Conservation (phyloP, 2,113 vertebrate species). For the Hydropotes inermis region DNA sequence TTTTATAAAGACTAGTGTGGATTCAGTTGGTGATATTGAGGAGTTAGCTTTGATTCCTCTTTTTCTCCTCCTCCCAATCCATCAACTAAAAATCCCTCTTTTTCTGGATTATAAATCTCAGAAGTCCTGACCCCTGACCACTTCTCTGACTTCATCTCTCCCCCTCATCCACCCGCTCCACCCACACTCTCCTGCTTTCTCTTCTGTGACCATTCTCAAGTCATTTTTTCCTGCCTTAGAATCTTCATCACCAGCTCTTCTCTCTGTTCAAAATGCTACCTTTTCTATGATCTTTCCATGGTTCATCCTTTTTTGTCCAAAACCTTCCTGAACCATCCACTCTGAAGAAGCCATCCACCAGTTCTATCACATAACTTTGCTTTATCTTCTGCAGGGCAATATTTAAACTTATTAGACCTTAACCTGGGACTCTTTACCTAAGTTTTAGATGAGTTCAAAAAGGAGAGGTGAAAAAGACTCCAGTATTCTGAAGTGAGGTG, state of each 20-base stretch:
- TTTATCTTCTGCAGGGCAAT: background rate
- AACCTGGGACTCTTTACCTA: background rate
- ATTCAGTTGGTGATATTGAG: background rate
- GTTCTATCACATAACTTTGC: background rate
- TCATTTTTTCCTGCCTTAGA: background rate
- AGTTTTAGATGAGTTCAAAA: background rate
- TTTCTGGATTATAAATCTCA: background rate
- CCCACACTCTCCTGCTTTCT: background rate
- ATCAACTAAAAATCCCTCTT: background rate
- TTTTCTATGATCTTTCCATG: background rate
- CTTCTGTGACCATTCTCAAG: background rate
- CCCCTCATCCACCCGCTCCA: rapidly evolving
- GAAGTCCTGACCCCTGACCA: too few species aligned
- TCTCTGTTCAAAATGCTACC: background rate
- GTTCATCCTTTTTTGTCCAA: background rate
- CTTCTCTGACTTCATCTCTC: background rate
- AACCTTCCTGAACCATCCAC: background rate
- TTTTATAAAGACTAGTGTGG: background rate
- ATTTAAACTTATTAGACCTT: background rate
- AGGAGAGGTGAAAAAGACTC: background rate
- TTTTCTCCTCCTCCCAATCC: background rate
- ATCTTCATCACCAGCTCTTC: background rate
- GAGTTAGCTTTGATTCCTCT: background rate
- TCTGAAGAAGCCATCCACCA: background rate
- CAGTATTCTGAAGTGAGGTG: background rate